phyloP scores from a whole-genome alignment of 2,113 vertebrate genomes.

The Proteles cristata region DNA sequence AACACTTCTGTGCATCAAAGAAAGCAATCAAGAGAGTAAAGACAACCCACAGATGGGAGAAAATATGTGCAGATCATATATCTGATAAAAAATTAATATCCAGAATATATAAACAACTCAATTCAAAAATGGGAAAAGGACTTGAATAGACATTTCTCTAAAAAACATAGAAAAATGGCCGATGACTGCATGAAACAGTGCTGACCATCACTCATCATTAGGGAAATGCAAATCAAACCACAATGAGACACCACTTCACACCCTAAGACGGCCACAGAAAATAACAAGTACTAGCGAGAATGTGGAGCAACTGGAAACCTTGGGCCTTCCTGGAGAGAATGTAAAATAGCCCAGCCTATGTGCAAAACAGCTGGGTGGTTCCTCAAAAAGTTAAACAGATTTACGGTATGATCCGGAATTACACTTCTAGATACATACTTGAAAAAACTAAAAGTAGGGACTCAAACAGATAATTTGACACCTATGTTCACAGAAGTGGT shows the following conservation, averaged over 20 bases:
- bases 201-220: background rate
- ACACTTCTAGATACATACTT: background rate
- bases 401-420: background rate
- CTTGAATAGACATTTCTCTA: background rate
- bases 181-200: background rate
- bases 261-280: background rate
- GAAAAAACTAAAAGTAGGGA: background rate
- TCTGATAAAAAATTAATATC: background rate
- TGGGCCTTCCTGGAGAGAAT: background rate
- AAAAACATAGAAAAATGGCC: background rate
- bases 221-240: background rate
- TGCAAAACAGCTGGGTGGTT: background rate
- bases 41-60: background rate
- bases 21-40: background rate
- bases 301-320: background rate
- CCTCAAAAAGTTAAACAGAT: background rate
- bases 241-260: background rate
- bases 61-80: background rate
- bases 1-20: background rate
- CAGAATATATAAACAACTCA: background rate
- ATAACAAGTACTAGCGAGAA: background rate
- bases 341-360: background rate
- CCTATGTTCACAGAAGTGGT: background rate
- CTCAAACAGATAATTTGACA: background rate
- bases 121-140: background rate